phyloP scores from a whole-genome alignment of 2,888 invertebrate species.

The Petrolisthes cinctipes region DNA sequence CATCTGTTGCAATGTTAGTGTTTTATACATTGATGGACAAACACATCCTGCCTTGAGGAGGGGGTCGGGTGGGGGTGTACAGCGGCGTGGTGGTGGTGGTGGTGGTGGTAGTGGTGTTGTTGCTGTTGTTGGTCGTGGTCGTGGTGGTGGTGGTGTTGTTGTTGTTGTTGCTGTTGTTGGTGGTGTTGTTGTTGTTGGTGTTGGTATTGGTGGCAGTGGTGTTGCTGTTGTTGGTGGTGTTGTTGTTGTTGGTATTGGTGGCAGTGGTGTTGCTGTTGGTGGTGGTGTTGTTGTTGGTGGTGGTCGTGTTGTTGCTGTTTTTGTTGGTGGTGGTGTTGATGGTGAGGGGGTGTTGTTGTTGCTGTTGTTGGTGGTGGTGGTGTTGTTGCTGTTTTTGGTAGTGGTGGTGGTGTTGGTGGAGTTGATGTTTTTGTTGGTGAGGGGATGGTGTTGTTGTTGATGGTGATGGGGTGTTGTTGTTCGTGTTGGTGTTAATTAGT shows the following conservation, averaged over 20 bases:
- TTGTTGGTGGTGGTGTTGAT: background rate
- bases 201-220: too few relatives aligned
- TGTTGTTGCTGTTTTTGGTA: background rate
- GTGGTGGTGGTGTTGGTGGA: background rate
- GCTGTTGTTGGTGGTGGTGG: too few relatives aligned
- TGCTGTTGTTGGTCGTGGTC: too few relatives aligned
- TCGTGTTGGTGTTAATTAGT: too few relatives aligned
- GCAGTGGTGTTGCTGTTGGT: background rate
- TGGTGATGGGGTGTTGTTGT: background rate
- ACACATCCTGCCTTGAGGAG: too few relatives aligned
- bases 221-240: background rate
- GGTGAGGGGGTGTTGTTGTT: background rate
- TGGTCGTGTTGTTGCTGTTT: background rate
- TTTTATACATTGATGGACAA: too few relatives aligned
- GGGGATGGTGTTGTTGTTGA: slow-evolving; percentile 1
- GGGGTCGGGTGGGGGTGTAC: background rate
- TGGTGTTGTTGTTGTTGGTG: background rate
- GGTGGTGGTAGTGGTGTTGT: too few relatives aligned
- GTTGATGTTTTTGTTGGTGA: background rate
- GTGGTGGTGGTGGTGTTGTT: background rate
- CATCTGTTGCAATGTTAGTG: too few relatives aligned
- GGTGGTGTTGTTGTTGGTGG: background rate
- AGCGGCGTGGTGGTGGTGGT: too few relatives aligned
- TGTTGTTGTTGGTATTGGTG: too few relatives aligned
- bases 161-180: background rate